Conservation (phyloP, 1,140 invertebrate genomes). For the Venturia canescens region DNA sequence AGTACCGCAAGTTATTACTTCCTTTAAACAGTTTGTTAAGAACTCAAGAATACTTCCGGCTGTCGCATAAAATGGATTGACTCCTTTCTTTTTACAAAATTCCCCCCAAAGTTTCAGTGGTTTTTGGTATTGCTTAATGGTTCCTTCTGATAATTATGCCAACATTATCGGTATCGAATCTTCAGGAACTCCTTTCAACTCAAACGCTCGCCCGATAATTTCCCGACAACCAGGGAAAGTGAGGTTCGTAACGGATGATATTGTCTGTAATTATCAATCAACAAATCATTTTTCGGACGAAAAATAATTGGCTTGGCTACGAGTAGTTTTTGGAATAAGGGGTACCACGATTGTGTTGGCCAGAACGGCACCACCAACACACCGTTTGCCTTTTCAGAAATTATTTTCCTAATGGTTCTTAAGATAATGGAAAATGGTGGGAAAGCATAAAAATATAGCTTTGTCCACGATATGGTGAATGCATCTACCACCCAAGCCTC, state of each 20-base stretch:
- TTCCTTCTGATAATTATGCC: too few species aligned
- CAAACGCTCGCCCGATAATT: too few species aligned
- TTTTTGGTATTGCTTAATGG: too few species aligned
- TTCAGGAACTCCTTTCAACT: too few species aligned
- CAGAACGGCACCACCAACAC: slow-evolving; percentile 64
- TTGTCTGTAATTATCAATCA: slow-evolving; percentile 34
- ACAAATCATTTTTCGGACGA: not conserved
- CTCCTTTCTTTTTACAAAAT: slow-evolving; percentile 26
- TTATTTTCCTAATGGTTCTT: slow-evolving; percentile 53
- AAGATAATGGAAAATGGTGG: slow-evolving; percentile 56
- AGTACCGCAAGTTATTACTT: too few species aligned
- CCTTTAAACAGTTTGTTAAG: too few species aligned
- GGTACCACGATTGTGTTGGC: slow-evolving; percentile 62
- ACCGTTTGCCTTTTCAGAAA: slow-evolving; percentile 55
- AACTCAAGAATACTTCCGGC: too few species aligned
- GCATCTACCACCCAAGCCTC: slow-evolving; percentile 55
- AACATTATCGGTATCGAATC: too few species aligned
- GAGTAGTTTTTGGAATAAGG: slow-evolving; percentile 41
- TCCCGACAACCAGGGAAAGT: too few species aligned
- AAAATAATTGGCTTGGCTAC: slow-evolving; percentile 5
- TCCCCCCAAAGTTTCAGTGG: not conserved
- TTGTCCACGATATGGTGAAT: slow-evolving; percentile 56
- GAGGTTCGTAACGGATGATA: too few species aligned
- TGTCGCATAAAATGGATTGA: slow-evolving; percentile 9
- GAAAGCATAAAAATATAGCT: slow-evolving; percentile 59